phyloP scores from a whole-genome alignment of 2,797 vertebrate genomes.

The Syngnathus acus region DNA sequence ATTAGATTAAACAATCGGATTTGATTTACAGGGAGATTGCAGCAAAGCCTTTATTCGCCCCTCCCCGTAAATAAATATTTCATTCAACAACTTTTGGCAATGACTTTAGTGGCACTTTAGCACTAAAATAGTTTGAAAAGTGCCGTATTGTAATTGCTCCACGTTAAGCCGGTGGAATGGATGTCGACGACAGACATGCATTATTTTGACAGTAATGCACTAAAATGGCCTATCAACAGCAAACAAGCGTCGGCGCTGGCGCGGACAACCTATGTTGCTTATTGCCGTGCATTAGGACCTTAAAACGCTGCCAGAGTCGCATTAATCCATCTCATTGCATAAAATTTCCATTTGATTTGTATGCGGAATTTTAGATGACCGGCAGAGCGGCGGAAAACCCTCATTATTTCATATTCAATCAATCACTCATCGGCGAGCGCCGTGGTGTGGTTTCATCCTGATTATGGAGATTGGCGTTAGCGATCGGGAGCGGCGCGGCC shows the following conservation, averaged over 20 bases:
- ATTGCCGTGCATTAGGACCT: conserved; percentile 76
- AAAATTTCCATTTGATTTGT: conserved; percentile 80
- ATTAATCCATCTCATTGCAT: conserved; percentile 78
- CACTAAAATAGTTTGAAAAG: conserved; percentile 18
- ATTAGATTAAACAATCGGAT: background rate
- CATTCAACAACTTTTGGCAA: conserved; percentile 12
- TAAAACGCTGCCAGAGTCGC: conserved; percentile 65
- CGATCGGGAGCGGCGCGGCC: conserved; percentile 40
- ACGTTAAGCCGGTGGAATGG: conserved; percentile 59
- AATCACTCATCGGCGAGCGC: conserved; percentile 72
- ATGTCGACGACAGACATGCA: conserved; percentile 63
- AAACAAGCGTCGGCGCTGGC: conserved; percentile 69
- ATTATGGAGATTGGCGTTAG: conserved; percentile 79
- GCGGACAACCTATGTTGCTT: conserved; percentile 67
- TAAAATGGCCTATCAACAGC: conserved; percentile 74
- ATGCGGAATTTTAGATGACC: conserved; percentile 79
- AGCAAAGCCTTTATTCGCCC: background rate
- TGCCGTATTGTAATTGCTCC: conserved; percentile 47
- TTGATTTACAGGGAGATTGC: background rate
- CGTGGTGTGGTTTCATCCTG: conserved; percentile 67
- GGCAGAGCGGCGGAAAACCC: conserved; percentile 66
- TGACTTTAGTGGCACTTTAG: conserved; percentile 30
- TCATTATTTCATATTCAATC: conserved; percentile 83
- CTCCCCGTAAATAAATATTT: conserved; percentile 9
- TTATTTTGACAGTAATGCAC: conserved; percentile 79